Conservation (phyloP, 2,113 vertebrate genomes). For the Caretta caretta region DNA sequence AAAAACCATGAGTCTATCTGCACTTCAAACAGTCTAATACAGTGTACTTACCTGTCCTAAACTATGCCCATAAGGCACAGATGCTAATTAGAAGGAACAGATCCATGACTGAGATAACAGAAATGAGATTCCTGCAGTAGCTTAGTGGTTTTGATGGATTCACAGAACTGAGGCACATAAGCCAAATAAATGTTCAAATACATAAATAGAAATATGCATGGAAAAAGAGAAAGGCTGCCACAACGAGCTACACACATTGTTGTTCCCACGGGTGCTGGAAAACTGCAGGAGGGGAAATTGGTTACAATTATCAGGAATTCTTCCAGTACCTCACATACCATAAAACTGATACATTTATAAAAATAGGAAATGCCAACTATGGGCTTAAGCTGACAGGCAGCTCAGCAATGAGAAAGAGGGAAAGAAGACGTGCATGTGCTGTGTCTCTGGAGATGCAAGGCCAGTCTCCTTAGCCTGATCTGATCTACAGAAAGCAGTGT, state of each 20-base stretch:
- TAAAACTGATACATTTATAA: accelerated
- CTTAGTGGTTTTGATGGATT: neutral
- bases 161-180: neutral
- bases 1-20: neutral
- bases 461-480: neutral
- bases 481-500: neutral
- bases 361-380: accelerated
- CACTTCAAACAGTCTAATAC: neutral
- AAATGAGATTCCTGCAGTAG: neutral
- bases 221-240: neutral
- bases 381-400: neutral
- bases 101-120: neutral
- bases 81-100: neutral
- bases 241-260: neutral
- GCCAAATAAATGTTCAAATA: neutral
- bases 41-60: neutral
- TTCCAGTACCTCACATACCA: accelerated
- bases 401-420: accelerated
- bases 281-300: neutral
- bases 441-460: neutral
- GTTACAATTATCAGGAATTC: neutral
- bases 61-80: neutral
- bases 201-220: neutral
- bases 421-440: neutral
- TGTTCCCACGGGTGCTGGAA: neutral